Percentiles rank a stretch among this genome's conserved stretches.
Evolutionary conservation across 1,140 invertebrate species (phyloP).

Genomic region (Heliconius melpomene): DNA sequence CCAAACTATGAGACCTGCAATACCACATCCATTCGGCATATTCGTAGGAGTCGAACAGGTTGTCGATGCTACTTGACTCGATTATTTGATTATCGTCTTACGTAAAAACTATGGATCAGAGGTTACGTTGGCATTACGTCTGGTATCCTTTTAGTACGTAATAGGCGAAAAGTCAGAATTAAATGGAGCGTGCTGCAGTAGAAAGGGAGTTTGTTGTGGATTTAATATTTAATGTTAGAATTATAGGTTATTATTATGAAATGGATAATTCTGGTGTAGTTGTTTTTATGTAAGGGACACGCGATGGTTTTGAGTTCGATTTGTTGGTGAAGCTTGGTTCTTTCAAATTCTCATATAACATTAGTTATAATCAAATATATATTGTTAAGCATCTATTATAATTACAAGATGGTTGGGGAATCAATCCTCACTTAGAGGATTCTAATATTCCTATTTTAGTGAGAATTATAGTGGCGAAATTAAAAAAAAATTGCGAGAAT

Average conservation of each 20-base stretch:
- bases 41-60: slow-evolving; percentile 49
- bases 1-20: neutral
- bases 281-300: no score
- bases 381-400: no score
- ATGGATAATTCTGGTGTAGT: neutral
- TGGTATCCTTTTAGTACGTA: slow-evolving; percentile 42
- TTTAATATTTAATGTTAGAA: neutral
- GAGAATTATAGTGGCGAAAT: no score
- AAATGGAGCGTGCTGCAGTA: slow-evolving; percentile 4
- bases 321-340: no score
- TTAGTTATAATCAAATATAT: no score
- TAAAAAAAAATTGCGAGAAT: no score
- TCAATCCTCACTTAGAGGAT: no score
- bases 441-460: no score
- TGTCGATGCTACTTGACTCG: slow-evolving; percentile 57
- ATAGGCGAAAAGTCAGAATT: slow-evolving; percentile 37
- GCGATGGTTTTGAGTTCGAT: no score
- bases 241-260: neutral
- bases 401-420: no score
- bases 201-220: neutral
- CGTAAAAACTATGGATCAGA: slow-evolving; percentile 52
- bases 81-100: slow-evolving; percentile 44
- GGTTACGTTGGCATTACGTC: slow-evolving; percentile 49
- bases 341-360: no score
- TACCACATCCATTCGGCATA: slow-evolving; percentile 39